Conservation (phyloP, 1,140 invertebrate genomes). For the Potamilus streckersoni region DNA sequence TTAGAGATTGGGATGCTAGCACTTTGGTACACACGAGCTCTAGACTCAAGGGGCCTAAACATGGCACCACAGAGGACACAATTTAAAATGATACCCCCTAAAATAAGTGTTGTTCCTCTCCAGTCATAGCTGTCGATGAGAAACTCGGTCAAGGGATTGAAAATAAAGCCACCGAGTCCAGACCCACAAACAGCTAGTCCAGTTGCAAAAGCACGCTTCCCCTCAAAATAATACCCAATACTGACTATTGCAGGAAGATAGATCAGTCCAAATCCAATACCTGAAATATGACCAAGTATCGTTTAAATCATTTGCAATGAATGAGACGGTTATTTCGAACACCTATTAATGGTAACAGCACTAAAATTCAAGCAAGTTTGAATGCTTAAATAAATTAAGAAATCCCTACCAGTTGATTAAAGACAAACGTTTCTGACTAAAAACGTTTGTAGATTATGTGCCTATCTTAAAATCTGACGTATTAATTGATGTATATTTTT, state of each 20-base stretch:
- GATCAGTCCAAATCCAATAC: constrained; percentile 88
- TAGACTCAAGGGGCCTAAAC: constrained; percentile 78
- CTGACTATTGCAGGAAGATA: constrained; percentile 94
- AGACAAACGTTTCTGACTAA: no score
- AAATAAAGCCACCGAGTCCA: constrained; percentile 62
- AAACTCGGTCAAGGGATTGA: constrained; percentile 56
- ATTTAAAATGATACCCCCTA: constrained; percentile 81
- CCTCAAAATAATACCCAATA: constrained; percentile 93
- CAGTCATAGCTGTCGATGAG: constrained; percentile 58
- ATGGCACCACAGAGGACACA: constrained; percentile 82
- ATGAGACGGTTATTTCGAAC: no score
- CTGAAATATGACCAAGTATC: constrained; percentile 67
- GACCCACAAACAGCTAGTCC: constrained; percentile 78
- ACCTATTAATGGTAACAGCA: no score
- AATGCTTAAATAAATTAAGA: no score
- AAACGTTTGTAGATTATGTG: no score
- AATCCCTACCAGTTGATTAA: no score
- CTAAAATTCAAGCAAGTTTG: no score
- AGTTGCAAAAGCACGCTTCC: constrained; percentile 88
- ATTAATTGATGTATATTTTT: no score
- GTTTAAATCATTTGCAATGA: no score
- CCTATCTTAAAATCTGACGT: no score
- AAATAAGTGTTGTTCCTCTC: constrained; percentile 78
- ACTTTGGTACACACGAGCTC: constrained; percentile 84
- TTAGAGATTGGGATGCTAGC: constrained; percentile 76